Conservation (phyloP, 2,113 vertebrate genomes). For the Pollachius pollachius region DNA sequence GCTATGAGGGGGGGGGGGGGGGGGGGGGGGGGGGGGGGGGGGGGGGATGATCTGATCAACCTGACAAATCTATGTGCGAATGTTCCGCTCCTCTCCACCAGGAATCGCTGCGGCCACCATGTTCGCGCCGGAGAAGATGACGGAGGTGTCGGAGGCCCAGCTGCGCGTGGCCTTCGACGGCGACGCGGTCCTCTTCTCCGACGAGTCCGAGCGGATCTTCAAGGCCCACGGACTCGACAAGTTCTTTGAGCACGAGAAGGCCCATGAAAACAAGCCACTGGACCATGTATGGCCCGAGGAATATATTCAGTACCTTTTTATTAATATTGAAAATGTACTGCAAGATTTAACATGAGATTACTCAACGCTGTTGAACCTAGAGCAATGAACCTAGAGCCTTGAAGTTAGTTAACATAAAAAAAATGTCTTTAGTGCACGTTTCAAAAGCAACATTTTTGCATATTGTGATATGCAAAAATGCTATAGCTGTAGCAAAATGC, state of each 20-base stretch:
- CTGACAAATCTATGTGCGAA: too few species aligned
- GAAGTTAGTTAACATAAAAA: too few species aligned
- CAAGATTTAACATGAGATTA: not conserved
- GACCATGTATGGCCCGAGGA: conserved; percentile 80
- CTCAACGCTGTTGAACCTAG: too few species aligned
- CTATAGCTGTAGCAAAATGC: too few species aligned
- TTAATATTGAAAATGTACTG: not conserved
- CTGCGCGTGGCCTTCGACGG: conserved; percentile 93
- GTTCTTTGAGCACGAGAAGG: conserved; percentile 93
- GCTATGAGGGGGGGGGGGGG: not conserved
- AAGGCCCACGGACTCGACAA: conserved; percentile 90
- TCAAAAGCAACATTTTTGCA: too few species aligned
- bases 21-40: not conserved
- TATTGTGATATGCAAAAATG: too few species aligned
- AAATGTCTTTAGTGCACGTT: too few species aligned
- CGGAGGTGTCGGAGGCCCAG: conserved; percentile 83
- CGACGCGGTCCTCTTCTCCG: conserved; percentile 91
- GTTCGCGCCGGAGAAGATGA: conserved; percentile 85
- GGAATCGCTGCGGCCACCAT: conserved; percentile 94
- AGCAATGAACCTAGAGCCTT: too few species aligned
- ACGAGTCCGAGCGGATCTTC: conserved; percentile 92
- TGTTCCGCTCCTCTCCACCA: conserved; percentile 32
- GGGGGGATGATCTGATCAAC: too few species aligned
- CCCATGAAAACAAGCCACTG: conserved; percentile 89
- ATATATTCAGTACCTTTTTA: not conserved